These are phyloP conservation scores for Polymixis lichenea DNA, from an alignment of 2,888 invertebrate species.

Conservation along the genomic window DNA sequence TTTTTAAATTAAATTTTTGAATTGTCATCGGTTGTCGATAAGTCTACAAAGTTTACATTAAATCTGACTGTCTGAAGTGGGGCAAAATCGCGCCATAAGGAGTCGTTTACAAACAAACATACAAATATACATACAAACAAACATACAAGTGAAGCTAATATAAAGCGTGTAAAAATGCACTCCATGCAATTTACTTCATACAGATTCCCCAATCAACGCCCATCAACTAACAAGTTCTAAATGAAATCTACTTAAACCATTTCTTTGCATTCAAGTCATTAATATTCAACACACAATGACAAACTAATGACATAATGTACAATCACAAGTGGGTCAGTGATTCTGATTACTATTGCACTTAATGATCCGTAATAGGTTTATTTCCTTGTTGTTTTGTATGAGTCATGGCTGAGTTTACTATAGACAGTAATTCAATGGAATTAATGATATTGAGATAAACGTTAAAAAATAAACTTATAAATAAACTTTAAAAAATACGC, in stretches of 20 bases:
- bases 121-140: no score
- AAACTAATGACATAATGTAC: constrained; percentile 46
- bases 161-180: no score
- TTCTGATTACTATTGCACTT: constrained; percentile 53
- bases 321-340: constrained; percentile 55
- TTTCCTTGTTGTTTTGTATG: constrained; percentile 38
- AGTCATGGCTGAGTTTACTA: constrained; percentile 27
- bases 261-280: constrained; percentile 12
- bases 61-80: no score
- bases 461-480: no score
- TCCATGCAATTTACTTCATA: neutral
- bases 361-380: constrained; percentile 54
- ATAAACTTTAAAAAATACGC: no score
- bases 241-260: constrained; percentile 6
- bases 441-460: no score
- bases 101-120: no score
- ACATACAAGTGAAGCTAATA: no score
- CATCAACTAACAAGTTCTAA: constrained; percentile 11
- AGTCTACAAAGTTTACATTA: no score
- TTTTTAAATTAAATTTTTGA: no score
- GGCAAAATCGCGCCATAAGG: no score
- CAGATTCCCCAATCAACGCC: neutral
- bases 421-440: neutral
- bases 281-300: constrained; percentile 36
- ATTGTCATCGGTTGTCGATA: no score